Percentiles rank a stretch among this genome's conserved stretches.
Conservation (phyloP, 1,140 invertebrate species). For the Centruroides sculpturatus region DNA sequence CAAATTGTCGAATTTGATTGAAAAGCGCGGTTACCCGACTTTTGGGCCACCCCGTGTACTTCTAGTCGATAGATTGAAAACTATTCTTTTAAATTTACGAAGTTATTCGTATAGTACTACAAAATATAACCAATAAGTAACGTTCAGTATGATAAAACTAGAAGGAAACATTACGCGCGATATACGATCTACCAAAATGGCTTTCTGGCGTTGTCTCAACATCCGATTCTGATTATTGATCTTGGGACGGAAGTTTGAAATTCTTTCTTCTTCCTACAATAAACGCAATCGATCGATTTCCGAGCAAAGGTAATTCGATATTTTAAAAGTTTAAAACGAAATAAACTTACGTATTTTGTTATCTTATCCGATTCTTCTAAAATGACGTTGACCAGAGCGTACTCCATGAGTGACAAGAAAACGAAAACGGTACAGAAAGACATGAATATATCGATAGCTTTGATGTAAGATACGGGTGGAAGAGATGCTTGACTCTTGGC, state of each 20-base stretch:
- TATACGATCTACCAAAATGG: constrained; percentile 69
- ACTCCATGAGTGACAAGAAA: constrained; percentile 87
- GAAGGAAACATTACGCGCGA: constrained; percentile 75
- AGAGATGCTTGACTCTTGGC: constrained; percentile 76
- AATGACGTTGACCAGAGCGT: constrained; percentile 71
- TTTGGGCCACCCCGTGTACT: too few relatives aligned
- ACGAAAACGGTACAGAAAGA: constrained; percentile 43
- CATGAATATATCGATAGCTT: constrained; percentile 31
- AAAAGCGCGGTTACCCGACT: too few relatives aligned
- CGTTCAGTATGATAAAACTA: constrained; percentile 67
- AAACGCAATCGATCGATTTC: too few relatives aligned
- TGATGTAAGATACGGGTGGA: constrained; percentile 77
- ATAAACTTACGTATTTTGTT: too few relatives aligned
- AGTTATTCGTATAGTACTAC: constrained; percentile 1
- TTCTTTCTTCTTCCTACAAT: too few relatives aligned
- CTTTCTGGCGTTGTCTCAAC: constrained; percentile 29
- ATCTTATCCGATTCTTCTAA: constrained; percentile 22
- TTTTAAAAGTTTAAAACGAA: too few relatives aligned
- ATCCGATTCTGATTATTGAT: too few relatives aligned
- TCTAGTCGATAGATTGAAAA: too few relatives aligned
- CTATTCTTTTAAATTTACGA: too few relatives aligned
- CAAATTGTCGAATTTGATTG: too few relatives aligned
- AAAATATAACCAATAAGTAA: constrained; percentile 72
- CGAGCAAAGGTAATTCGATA: too few relatives aligned
- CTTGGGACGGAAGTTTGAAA: too few relatives aligned